These are phyloP conservation scores for Neelides folsomi DNA, from an alignment of 2,888 invertebrate genomes.

Conservation along the genomic window DNA sequence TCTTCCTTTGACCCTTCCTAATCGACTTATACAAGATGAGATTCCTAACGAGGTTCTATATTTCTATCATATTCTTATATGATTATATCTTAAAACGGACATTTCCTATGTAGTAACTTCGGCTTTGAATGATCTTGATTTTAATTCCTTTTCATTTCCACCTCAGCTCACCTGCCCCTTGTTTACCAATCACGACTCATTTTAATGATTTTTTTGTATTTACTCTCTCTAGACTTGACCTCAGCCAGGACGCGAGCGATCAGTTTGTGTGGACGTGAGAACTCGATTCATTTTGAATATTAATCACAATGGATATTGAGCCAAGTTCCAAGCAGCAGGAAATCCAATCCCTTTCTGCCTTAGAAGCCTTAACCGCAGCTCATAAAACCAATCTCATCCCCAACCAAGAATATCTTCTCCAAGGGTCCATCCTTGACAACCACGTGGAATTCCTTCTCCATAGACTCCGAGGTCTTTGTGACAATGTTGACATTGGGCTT, in stretches of 20 bases:
- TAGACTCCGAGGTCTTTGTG: slow-evolving; percentile 77
- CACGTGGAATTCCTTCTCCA: slow-evolving; percentile 83
- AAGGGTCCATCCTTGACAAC: slow-evolving; percentile 84
- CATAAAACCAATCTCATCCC: slow-evolving; percentile 71
- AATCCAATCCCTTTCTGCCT: slow-evolving; percentile 42
- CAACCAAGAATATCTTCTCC: slow-evolving; percentile 81
- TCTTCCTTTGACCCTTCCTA: too few species aligned
- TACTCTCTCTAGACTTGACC: neutral
- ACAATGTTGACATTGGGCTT: slow-evolving; percentile 77
- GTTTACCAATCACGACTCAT: too few species aligned
- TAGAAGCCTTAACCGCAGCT: slow-evolving; percentile 64
- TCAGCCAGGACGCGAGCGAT: neutral
- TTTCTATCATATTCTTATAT: too few species aligned
- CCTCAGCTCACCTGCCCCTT: neutral
- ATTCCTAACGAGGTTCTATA: too few species aligned
- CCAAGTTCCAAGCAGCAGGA: slow-evolving; percentile 29
- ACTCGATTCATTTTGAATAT: neutral
- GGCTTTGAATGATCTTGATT: too few species aligned
- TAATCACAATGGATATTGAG: slow-evolving; percentile 18
- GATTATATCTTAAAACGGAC: too few species aligned
- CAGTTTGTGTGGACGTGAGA: neutral
- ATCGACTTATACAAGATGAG: too few species aligned
- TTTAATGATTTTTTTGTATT: neutral
- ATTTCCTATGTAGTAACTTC: too few species aligned
- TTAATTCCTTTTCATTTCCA: too few species aligned